phyloP scores from a whole-genome alignment of 2,797 vertebrate genomes.

The Podarcis siculus region DNA sequence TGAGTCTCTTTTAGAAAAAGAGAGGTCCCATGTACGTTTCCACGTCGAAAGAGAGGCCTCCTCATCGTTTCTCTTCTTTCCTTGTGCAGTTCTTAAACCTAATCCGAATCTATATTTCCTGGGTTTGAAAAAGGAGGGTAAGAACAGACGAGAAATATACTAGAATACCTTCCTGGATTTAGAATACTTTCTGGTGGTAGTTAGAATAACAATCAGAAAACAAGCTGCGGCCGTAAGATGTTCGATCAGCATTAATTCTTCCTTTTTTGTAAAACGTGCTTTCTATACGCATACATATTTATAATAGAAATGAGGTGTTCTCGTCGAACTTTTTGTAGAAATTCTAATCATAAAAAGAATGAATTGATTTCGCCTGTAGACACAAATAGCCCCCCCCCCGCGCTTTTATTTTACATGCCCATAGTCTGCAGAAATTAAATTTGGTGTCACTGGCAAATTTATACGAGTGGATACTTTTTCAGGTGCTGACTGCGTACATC shows the following conservation, averaged over 20 bases:
- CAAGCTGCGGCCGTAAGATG: not conserved
- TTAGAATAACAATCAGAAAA: not conserved
- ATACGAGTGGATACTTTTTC: slow-evolving; percentile 27
- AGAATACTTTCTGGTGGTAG: too few species aligned
- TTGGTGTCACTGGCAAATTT: slow-evolving; percentile 28
- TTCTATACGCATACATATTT: not conserved
- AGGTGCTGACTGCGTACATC: slow-evolving; percentile 44
- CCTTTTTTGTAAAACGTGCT: not conserved
- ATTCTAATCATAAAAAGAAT: slow-evolving; percentile 21
- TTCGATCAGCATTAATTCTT: not conserved
- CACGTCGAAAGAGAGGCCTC: too few species aligned
- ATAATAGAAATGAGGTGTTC: not conserved
- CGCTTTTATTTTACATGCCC: slow-evolving; percentile 25
- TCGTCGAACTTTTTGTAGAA: slow-evolving; percentile 35
- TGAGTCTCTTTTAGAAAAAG: not conserved
- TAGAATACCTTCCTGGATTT: not conserved
- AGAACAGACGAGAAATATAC: not conserved
- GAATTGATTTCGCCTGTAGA: slow-evolving; percentile 30
- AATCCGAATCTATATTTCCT: not conserved
- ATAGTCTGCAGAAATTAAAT: slow-evolving; percentile 43
- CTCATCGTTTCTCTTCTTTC: too few species aligned
- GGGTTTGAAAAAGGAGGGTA: not conserved
- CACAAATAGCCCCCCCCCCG: not conserved
- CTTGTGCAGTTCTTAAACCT: not conserved
- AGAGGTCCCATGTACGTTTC: not conserved